Evolutionary conservation across 2,888 invertebrate species (phyloP).

Genomic region (Epistrophe grossulariae): DNA sequence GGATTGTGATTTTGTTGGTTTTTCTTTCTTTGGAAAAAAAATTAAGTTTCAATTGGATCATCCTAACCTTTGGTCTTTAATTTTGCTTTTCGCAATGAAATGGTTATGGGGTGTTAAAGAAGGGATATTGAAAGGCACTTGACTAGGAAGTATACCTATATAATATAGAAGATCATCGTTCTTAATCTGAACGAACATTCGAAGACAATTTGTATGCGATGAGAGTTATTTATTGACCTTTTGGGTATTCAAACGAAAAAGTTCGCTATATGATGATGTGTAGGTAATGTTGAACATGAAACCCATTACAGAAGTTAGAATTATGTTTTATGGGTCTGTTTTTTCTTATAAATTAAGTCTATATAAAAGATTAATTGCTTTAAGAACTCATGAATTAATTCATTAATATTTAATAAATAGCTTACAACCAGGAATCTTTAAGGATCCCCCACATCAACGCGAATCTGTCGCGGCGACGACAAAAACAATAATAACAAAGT

Average conservation of each 20-base stretch:
- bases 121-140: conserved; percentile 36
- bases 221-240: conserved; percentile 35
- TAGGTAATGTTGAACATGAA: neutral
- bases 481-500: too few species aligned
- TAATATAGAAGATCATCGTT: conserved; percentile 25
- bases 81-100: conserved; percentile 21
- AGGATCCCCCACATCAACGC: too few species aligned
- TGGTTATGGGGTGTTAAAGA: conserved; percentile 38
- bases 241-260: conserved; percentile 7
- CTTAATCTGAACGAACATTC: conserved; percentile 26
- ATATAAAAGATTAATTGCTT: too few species aligned
- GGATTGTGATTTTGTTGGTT: conserved; percentile 43
- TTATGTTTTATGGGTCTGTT: neutral
- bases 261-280: neutral
- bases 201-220: conserved; percentile 35
- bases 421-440: too few species aligned
- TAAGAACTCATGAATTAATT: too few species aligned
- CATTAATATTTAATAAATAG: too few species aligned
- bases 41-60: conserved; percentile 35
- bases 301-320: neutral
- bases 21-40: neutral
- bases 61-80: conserved; percentile 42
- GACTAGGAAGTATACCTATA: neutral
- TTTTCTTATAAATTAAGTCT: neutral
- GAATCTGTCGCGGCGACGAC: too few species aligned